Conservation (phyloP, 1,140 invertebrate species). For the Heterodera carotae region DNA sequence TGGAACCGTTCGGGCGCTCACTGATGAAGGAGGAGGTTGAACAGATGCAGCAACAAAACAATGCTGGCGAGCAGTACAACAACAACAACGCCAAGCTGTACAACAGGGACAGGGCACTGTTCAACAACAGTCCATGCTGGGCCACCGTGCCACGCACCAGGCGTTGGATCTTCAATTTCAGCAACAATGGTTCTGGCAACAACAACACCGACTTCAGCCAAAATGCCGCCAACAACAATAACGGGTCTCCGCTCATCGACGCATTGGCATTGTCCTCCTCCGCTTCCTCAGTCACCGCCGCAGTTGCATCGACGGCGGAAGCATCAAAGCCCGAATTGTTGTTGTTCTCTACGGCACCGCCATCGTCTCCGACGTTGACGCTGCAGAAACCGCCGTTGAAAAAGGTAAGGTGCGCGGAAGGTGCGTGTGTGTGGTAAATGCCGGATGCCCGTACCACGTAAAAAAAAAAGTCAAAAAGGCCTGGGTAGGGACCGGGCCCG, state of each 20-base stretch:
- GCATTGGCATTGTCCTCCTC: slow-evolving; percentile 16
- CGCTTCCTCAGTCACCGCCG: not conserved
- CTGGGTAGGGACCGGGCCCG: too few relatives aligned
- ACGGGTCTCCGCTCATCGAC: slow-evolving; percentile 23
- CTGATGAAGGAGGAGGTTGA: too few relatives aligned
- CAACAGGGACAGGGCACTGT: not conserved
- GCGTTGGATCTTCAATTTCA: slow-evolving; percentile 20
- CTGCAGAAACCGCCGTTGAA: slow-evolving; percentile 24
- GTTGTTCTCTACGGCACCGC: not conserved
- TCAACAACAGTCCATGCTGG: not conserved
- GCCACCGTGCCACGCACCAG: slow-evolving; percentile 20
- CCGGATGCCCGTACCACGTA: too few relatives aligned
- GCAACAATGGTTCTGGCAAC: not conserved
- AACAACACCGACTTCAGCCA: not conserved
- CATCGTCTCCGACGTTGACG: not conserved
- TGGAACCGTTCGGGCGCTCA: too few relatives aligned
- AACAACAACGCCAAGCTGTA: not conserved
- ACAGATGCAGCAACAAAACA: not conserved
- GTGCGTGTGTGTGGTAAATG: too few relatives aligned
- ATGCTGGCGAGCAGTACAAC: not conserved
- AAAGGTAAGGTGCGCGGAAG: too few relatives aligned
- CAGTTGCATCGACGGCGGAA: not conserved
- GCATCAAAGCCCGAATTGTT: not conserved
- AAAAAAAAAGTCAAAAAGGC: too few relatives aligned
- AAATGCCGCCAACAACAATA: too few relatives aligned